Evolutionary conservation across 2,888 invertebrate species (phyloP).

Genomic region (Drosophila siamana): DNA sequence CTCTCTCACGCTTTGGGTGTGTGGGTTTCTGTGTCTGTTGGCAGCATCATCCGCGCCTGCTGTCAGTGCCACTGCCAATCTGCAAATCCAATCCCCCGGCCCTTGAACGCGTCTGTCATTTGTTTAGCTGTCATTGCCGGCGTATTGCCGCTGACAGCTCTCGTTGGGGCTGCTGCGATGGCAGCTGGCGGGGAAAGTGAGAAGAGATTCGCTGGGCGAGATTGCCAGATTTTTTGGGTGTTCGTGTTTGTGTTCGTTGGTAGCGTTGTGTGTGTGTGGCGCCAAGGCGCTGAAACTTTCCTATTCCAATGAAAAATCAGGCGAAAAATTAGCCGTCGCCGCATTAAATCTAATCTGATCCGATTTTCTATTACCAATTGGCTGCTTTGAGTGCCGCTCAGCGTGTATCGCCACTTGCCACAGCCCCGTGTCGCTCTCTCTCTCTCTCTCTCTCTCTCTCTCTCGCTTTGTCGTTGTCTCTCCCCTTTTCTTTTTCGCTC

Average conservation of each 20-base stretch:
- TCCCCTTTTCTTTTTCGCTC: not conserved
- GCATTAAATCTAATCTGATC: constrained; percentile 80
- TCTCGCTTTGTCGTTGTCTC: too few relatives aligned
- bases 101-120: constrained; percentile 67
- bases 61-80: constrained; percentile 49
- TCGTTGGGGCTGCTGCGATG: constrained; percentile 28
- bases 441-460: too few relatives aligned
- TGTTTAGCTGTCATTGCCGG: constrained; percentile 80
- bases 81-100: constrained; percentile 20
- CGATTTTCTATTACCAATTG: constrained; percentile 80
- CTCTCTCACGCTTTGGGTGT: constrained; percentile 16
- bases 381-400: constrained; percentile 41
- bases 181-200: not conserved
- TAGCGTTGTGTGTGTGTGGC: constrained; percentile 49
- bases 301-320: constrained; percentile 69
- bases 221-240: constrained; percentile 9
- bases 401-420: constrained; percentile 7
- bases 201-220: not conserved
- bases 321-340: constrained; percentile 75
- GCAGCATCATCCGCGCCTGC: constrained; percentile 46
- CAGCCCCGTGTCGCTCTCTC: not conserved
- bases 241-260: not conserved
- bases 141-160: constrained; percentile 76
- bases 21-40: constrained; percentile 24
- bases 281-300: constrained; percentile 53